Evolutionary conservation across 2,888 invertebrate species (phyloP).

Genomic region (Notodonta ziczac): DNA sequence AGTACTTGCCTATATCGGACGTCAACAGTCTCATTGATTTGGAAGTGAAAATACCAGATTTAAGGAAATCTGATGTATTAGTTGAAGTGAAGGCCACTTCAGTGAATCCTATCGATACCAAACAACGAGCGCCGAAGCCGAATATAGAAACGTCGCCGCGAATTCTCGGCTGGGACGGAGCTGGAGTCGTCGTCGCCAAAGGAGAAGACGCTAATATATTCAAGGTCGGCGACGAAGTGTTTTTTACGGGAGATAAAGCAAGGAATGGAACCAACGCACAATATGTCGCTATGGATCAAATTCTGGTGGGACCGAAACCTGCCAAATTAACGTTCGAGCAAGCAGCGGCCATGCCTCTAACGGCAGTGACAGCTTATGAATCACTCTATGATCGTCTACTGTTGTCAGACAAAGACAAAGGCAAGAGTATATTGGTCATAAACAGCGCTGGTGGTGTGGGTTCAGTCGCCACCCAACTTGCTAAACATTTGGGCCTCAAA

Average conservation of each 20-base stretch:
- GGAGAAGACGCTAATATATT: constrained; percentile 56
- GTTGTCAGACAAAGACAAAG: constrained; percentile 67
- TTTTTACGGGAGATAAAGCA: constrained; percentile 65
- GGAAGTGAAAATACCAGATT: constrained; percentile 59
- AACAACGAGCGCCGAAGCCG: constrained; percentile 67
- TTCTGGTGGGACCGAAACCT: constrained; percentile 65
- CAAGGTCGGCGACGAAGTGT: constrained; percentile 71
- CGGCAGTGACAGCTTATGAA: constrained; percentile 69
- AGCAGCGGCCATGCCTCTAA: constrained; percentile 75
- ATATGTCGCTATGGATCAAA: constrained; percentile 66
- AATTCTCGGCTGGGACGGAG: constrained; percentile 74
- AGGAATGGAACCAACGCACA: constrained; percentile 72
- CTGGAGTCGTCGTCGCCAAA: constrained; percentile 66
- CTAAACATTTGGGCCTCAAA: constrained; percentile 63
- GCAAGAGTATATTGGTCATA: constrained; percentile 66
- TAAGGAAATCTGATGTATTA: constrained; percentile 60
- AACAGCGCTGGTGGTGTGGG: constrained; percentile 78
- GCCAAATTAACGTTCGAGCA: constrained; percentile 68
- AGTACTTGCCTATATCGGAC: constrained; percentile 71
- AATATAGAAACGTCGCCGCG: constrained; percentile 56
- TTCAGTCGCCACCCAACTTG: constrained; percentile 69
- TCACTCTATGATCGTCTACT: constrained; percentile 64
- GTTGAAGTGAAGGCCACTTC: constrained; percentile 72
- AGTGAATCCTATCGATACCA: constrained; percentile 74
- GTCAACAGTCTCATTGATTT: constrained; percentile 66